Evolutionary conservation across 2,888 invertebrate genomes (phyloP), one percentile per base, ranked within the genome.

Genomic region (Allacma fusca): DNA sequence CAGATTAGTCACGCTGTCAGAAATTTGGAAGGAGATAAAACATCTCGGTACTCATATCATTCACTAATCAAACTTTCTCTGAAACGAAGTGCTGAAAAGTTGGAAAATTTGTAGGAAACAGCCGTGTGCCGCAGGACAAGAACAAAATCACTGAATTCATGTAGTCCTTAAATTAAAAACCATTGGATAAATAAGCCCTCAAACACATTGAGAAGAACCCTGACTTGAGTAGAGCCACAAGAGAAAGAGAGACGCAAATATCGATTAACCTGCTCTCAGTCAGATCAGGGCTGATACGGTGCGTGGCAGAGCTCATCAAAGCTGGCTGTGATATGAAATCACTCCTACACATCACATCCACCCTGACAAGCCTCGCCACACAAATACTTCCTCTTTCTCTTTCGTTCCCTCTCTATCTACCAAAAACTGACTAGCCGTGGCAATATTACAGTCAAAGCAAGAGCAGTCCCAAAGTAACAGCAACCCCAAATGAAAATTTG

Each of bases 241-340:
- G 68, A 70, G 40, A 43, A 43, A 50, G 50, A 70, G 24, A 40
- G 34, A 67, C 67, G 29, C 67, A 67, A 57, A 44, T 50, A 71
- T 57, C 71, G 71, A 50, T 57, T 57, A 57, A 57, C 71, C 57
- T 68, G 68, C 68, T 29, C 28, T 29, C 24, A 71, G 59, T 71
- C 57, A 57, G 29, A 57, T 57, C 57, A 71, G 59, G 65, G 75
- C 44, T 75, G 75, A 75, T 50, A 50, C 29, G 44, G 44, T 75
- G 75, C 75, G 50, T 69, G 70, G 64, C 43, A 62, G 59, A 91
- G 92, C 92, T 93, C 92, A 92, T 95, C 95, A 95, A 95, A 94
- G 96, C 96, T 95, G 95, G 95, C 95, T 96, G 96, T 96, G 96
- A 96, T 96, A 96, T 94, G 95, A 89, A 87, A 86, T 81, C 84